Evolutionary conservation across 2,797 vertebrate genomes (phyloP).

Genomic region (Eurystomus glaucurus): DNA sequence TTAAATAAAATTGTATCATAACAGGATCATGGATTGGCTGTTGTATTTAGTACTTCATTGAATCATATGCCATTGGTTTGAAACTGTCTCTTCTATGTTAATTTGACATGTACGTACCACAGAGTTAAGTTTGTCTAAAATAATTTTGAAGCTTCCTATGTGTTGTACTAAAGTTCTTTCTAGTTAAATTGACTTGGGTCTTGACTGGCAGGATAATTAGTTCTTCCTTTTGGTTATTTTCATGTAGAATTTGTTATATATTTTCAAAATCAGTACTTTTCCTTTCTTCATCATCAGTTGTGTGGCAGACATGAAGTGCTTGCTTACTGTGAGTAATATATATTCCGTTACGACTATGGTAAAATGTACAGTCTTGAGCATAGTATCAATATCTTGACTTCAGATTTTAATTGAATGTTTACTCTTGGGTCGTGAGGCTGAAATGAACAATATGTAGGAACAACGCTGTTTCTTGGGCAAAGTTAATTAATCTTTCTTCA

Average conservation of each 20-base stretch:
- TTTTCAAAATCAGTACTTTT: neutral
- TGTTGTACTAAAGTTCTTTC: neutral
- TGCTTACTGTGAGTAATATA: neutral
- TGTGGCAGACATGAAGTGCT: neutral
- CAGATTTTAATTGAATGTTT: slow-evolving; percentile 73
- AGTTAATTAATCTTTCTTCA: slow-evolving; percentile 68
- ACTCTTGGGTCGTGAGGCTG: slow-evolving; percentile 55
- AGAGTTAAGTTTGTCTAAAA: neutral
- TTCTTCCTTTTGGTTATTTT: neutral
- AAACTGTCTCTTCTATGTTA: neutral
- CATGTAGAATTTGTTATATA: neutral
- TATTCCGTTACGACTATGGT: neutral
- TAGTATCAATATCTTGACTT: slow-evolving; percentile 60
- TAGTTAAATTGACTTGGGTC: neutral
- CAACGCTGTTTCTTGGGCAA: slow-evolving; percentile 44
- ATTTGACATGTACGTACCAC: neutral
- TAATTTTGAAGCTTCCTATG: neutral
- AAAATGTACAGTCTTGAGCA: slow-evolving; percentile 15
- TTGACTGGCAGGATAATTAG: neutral
- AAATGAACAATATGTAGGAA: slow-evolving; percentile 62
- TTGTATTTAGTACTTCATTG: neutral
- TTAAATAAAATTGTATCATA: neutral
- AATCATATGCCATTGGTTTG: neutral
- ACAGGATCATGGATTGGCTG: neutral
- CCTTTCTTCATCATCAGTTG: neutral